Conservation (phyloP, 2,888 invertebrate species). For the Agonum fuliginosum region DNA sequence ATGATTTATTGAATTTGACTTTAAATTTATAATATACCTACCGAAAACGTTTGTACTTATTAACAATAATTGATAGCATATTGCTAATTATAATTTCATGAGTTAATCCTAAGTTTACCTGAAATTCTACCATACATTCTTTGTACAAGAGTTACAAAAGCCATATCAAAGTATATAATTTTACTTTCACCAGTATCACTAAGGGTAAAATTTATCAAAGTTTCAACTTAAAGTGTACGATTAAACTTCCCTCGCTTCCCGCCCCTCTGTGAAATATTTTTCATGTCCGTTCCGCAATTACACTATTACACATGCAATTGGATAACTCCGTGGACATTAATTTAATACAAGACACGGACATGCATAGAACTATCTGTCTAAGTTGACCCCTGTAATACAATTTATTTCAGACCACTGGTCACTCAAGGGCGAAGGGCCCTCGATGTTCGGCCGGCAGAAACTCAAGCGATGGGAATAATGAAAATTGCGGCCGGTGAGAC, state of each 20-base stretch:
- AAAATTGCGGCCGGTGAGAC: conserved; percentile 35
- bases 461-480: conserved; percentile 37
- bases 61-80: too few species aligned
- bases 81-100: too few species aligned
- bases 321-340: conserved; percentile 43
- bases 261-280: conserved; percentile 20
- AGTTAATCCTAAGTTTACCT: too few species aligned
- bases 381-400: conserved; percentile 50
- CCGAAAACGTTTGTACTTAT: too few species aligned
- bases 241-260: conserved; percentile 13
- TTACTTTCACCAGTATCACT: neutral
- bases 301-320: conserved; percentile 47
- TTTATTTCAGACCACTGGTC: conserved; percentile 51
- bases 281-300: conserved; percentile 32
- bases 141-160: too few species aligned
- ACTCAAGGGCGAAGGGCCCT: conserved; percentile 24
- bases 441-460: neutral
- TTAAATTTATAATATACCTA: too few species aligned
- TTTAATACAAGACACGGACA: conserved; percentile 45
- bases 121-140: too few species aligned
- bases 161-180: neutral
- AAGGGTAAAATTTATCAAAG: neutral
- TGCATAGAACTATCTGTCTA: conserved; percentile 25
- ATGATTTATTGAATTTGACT: too few species aligned
- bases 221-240: conserved; percentile 20